Evolutionary conservation across 2,113 vertebrate species (phyloP).

Genomic region (Myocastor coypus): DNA sequence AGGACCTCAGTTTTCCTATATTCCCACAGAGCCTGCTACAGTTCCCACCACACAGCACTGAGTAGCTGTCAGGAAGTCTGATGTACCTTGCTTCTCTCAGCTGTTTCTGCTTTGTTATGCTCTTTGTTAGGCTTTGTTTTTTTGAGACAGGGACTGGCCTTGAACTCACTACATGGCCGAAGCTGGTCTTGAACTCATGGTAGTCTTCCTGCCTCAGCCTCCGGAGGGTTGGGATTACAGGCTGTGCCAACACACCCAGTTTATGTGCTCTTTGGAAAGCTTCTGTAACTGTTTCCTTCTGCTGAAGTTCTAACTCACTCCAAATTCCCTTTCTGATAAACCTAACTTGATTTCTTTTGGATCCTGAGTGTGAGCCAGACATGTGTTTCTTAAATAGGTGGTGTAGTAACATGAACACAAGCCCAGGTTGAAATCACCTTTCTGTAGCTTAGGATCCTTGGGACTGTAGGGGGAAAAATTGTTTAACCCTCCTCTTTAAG

Average conservation of each 20-base stretch:
- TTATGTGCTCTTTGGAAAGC: background rate
- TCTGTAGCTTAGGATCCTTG: background rate
- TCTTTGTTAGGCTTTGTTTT: background rate
- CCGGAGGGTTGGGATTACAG: background rate
- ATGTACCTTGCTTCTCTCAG: background rate
- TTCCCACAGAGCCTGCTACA: background rate
- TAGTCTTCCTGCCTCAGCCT: background rate
- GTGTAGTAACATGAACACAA: background rate
- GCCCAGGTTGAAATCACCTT: background rate
- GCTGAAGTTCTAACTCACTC: background rate
- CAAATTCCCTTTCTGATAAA: background rate
- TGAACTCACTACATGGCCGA: background rate
- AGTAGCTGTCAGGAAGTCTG: background rate
- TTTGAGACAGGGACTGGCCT: background rate
- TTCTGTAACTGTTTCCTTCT: background rate
- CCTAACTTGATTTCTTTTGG: constrained; percentile 9
- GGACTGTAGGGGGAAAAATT: background rate
- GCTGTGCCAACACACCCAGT: background rate
- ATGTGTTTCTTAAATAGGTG: background rate
- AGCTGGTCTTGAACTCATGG: background rate
- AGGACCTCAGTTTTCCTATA: background rate
- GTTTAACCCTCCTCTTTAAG: background rate
- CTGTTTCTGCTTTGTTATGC: background rate
- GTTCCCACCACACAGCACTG: background rate
- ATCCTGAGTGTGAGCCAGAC: background rate